These are phyloP conservation scores for Sarcophaga bullata DNA, from an alignment of 1,140 invertebrate genomes.

Conservation along the genomic window DNA sequence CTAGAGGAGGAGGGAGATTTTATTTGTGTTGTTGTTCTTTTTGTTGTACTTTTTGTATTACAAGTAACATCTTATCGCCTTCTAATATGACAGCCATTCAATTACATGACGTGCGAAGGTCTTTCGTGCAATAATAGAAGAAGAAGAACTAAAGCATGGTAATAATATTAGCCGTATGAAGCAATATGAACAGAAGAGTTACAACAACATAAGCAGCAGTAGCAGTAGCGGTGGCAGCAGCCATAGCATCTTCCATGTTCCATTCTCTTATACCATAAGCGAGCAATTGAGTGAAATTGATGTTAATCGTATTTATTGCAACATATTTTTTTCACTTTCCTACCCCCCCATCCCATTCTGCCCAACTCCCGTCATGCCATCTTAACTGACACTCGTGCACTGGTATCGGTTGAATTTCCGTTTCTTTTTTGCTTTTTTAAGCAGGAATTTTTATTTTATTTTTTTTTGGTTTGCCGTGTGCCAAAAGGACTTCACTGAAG, in stretches of 20 bases:
- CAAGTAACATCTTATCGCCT: conserved; percentile 19
- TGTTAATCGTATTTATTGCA: conserved; percentile 41
- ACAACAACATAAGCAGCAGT: not conserved
- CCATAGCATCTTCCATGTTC: not conserved
- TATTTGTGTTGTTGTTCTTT: not conserved
- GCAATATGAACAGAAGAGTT: not conserved
- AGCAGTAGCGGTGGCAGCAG: not conserved
- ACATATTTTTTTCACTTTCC: not conserved
- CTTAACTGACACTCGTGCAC: not conserved
- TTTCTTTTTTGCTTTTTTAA: not conserved
- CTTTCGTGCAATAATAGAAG: not conserved
- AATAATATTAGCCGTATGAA: not conserved
- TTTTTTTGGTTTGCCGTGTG: conserved; percentile 4
- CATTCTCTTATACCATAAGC: not conserved
- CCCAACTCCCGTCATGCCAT: not conserved
- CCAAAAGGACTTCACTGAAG: not conserved
- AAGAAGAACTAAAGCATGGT: too few relatives aligned
- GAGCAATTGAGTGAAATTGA: conserved; percentile 37
- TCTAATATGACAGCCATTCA: conserved; percentile 40
- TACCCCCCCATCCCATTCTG: not conserved
- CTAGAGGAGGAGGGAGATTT: not conserved
- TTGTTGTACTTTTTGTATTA: not conserved
- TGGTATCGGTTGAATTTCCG: too few relatives aligned
- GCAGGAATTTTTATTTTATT: not conserved
- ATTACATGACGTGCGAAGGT: conserved; percentile 19